Evolutionary conservation across 2,113 vertebrate genomes (phyloP).

Genomic region (Centropus unirufus): DNA sequence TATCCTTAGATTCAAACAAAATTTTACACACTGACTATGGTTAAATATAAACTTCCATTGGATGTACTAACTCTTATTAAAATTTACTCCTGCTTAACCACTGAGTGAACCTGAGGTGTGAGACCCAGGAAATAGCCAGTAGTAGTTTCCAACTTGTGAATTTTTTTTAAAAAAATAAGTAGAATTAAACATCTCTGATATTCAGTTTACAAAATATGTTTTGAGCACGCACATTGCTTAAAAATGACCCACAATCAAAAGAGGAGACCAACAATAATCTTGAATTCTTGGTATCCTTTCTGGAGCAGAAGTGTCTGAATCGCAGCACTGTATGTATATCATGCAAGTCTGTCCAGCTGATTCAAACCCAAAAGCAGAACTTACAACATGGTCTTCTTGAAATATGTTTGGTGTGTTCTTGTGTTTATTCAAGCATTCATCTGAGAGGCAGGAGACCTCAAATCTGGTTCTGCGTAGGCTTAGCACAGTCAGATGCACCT

Average conservation of each 20-base stretch:
- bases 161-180: not conserved
- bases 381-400: not conserved
- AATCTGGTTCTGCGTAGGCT: not conserved
- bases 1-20: not conserved
- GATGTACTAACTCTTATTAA: not conserved
- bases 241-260: not conserved
- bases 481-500: not conserved
- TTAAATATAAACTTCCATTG: not conserved
- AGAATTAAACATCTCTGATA: not conserved
- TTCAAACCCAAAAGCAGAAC: not conserved
- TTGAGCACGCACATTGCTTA: not conserved
- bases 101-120: not conserved
- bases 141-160: not conserved
- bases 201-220: not conserved
- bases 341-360: not conserved
- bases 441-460: not conserved
- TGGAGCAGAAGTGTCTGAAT: not conserved
- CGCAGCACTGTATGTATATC: not conserved
- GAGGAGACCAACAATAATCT: not conserved
- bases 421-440: conserved; percentile 4
- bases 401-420: not conserved
- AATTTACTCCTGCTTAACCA: not conserved
- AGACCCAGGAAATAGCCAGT: not conserved
- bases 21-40: not conserved
- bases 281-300: not conserved